Percentiles rank a stretch among this genome's conserved stretches.
Conservation (phyloP, 2,888 invertebrate species). For the Lordiphosa fenestrarum region DNA sequence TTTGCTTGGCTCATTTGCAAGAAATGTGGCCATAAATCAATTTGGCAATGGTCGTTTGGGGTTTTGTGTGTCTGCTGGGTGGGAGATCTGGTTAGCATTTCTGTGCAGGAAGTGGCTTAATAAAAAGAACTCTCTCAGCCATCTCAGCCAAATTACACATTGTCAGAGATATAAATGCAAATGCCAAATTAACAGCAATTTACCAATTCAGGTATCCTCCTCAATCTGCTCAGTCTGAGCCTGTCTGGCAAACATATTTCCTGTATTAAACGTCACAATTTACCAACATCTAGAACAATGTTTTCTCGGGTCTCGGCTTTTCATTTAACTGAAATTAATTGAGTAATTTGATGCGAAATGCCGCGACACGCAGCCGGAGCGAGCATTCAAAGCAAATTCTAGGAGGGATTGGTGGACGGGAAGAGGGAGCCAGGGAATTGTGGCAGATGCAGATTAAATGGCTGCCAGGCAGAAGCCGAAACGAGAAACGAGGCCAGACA, state of each 20-base stretch:
- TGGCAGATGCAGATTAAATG: conserved; percentile 65
- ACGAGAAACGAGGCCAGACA: conserved; percentile 34
- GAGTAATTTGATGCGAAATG: conserved; percentile 64
- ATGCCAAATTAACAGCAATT: conserved; percentile 53
- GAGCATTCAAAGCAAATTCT: conserved; percentile 38
- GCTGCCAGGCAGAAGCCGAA: conserved; percentile 29
- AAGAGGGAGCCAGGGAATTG: no score
- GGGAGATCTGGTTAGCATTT: background rate
- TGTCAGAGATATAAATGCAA: conserved; percentile 45
- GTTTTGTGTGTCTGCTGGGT: background rate
- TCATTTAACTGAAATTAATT: conserved; percentile 67
- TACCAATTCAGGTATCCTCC: conserved; percentile 4
- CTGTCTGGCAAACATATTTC: conserved; percentile 19
- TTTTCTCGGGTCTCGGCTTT: conserved; percentile 33
- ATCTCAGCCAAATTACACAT: conserved; percentile 34
- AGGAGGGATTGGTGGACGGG: conserved; percentile 4
- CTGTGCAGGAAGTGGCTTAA: no score
- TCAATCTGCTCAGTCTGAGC: no score
- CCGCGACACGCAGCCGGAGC: conserved; percentile 26
- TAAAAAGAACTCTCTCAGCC: conserved; percentile 7
- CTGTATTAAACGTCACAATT: conserved; percentile 31
- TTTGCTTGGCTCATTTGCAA: conserved; percentile 63
- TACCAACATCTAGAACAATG: conserved; percentile 17
- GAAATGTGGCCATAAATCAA: conserved; percentile 54
- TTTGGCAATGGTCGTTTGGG: conserved; percentile 19